Conservation (phyloP, 2,888 invertebrate species). For the Drosophila helvetica region DNA sequence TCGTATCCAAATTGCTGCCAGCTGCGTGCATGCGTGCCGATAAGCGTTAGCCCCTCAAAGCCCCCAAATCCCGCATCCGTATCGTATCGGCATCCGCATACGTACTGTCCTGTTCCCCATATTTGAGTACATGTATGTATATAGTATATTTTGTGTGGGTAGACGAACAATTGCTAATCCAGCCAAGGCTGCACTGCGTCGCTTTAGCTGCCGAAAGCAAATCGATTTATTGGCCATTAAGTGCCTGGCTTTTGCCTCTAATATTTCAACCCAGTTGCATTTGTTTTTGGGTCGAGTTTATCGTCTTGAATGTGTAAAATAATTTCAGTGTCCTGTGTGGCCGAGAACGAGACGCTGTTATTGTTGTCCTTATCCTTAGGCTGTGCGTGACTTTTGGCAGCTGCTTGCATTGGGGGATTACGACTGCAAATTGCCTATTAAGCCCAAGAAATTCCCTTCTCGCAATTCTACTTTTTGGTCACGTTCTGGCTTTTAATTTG, state of each 20-base stretch:
- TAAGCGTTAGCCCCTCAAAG: constrained; percentile 51
- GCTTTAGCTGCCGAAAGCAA: constrained; percentile 42
- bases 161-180: constrained; percentile 3
- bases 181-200: constrained; percentile 45
- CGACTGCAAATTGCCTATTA: constrained; percentile 68
- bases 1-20: constrained; percentile 74
- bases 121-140: background rate
- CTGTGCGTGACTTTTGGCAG: constrained; percentile 43
- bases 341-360: constrained; percentile 8
- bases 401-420: constrained; percentile 56
- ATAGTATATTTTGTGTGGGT: background rate
- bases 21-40: constrained; percentile 76
- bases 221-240: constrained; percentile 79
- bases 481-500: constrained; percentile 56
- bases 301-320: constrained; percentile 61
- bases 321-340: constrained; percentile 61
- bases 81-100: constrained; percentile 1
- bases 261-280: constrained; percentile 71
- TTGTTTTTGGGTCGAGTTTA: constrained; percentile 45
- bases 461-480: constrained; percentile 38
- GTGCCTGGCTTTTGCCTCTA: constrained; percentile 59
- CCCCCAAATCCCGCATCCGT: constrained; percentile 13
- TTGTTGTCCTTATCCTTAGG: constrained; percentile 27
- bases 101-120: background rate
- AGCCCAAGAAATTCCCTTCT: constrained; percentile 36